Conservation (phyloP, 2,888 invertebrate species). For the Toxonevra muliebris region DNA sequence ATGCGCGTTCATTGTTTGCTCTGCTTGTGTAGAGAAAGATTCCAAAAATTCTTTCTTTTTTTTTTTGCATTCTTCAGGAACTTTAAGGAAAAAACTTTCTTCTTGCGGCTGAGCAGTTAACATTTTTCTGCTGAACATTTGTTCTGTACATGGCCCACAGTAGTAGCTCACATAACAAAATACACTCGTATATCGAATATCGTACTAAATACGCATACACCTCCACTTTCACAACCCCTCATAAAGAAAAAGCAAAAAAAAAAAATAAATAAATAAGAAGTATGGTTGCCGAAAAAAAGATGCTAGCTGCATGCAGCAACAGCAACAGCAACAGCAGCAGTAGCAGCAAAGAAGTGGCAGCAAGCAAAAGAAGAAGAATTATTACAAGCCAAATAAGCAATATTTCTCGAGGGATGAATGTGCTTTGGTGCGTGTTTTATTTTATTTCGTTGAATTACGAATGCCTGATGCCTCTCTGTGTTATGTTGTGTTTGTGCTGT, state of each 20-base stretch:
- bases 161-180: not conserved
- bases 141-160: constrained; percentile 18
- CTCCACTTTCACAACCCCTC: constrained; percentile 33
- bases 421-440: constrained; percentile 64
- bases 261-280: constrained; percentile 18
- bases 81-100: constrained; percentile 50
- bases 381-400: constrained; percentile 63
- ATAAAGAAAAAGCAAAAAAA: constrained; percentile 21
- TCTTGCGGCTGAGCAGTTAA: constrained; percentile 48
- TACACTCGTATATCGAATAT: no score
- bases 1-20: constrained; percentile 44
- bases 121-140: constrained; percentile 40
- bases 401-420: constrained; percentile 64
- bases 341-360: constrained; percentile 26
- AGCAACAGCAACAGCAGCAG: constrained; percentile 8
- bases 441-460: constrained; percentile 62
- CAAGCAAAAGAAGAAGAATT: constrained; percentile 50
- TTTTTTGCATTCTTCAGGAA: no score
- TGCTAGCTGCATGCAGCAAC: constrained; percentile 1
- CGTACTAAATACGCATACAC: not conserved
- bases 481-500: constrained; percentile 21
- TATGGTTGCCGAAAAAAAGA: constrained; percentile 39
- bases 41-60: constrained; percentile 33
- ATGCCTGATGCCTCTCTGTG: constrained; percentile 42
- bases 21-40: no score